Base-by-base conservation (phyloP, 2,797 vertebrate species). In the Calcarius lapponicus region DNA sequence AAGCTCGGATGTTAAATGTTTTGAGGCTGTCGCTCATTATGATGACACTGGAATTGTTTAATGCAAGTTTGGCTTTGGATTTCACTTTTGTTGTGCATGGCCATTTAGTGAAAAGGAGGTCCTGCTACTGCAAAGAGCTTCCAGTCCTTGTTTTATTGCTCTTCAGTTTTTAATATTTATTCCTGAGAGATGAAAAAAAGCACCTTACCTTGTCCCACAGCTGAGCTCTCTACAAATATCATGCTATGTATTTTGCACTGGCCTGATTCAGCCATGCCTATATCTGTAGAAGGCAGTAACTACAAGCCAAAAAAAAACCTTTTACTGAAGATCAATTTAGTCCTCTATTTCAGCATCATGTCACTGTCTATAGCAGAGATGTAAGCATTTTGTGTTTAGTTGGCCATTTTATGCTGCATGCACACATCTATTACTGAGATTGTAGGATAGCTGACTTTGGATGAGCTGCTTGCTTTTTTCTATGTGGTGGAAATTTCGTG, bases 401-500 rank as follows among this genome's bases (percentile, higher is more conserved):
- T 86, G 74, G n/a, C 57, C 17, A 10, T 50, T 70, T 48, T 24
- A 9, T 31, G 2, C n/a, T 78, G 11, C 12, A 16, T 79, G 22
- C 17, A 21, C 28, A 34, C 14, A 13, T 29, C 5, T 7, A 3
- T 79, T 58, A 14, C 24, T 64, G 65, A 84, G 18, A 22, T 22
- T 60, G 10, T 29, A 24, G 21, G 38, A 32, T 5, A 47, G 40
- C 53, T 91, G 75, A 54, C 40, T 86, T 66, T 56, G 24, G 13
- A 51, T 72, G 8, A 32, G 10, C 26, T 26, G 2, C 6, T 50
- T 74, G 42, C 26, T 53, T 61, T 84, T 80, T 62, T 53, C 8
- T 31, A 1, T 54, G 1, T 38, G 18, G 13, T 25, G 17, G 21
- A 40, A 26, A 54, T 54, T 62, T 47, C 0, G 0, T 62, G n/a